Evolutionary conservation across 2,888 invertebrate species (phyloP), one percentile per base, ranked within the genome.

Genomic region (Ormyrus thymus): DNA sequence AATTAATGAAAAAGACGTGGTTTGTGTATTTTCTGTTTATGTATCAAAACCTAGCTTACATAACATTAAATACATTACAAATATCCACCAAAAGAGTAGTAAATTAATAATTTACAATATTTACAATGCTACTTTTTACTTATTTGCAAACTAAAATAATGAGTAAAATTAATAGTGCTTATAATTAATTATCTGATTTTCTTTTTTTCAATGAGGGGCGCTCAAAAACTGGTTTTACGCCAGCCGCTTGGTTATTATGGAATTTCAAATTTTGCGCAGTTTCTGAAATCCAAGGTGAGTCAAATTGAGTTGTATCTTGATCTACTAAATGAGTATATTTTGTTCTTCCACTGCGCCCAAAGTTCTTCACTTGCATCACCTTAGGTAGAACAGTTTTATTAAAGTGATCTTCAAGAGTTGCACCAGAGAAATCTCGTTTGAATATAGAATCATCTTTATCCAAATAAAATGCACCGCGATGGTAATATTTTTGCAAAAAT

Each of bases 331-430:
- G 99, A 0, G 99, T 99, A 91, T 99, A 99, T 88, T 99, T 99
- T 0, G 99, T 99, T 72, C 99, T 94, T 6, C 99, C 99, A 70
- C 99, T 98, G 2, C 99, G 95, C 10, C 99, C 99, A 90, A 99
- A 99, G 91, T 99, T 99, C 92, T 99, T 99, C 61, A 99, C 99
- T 93, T 99, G 99, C 99, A 99, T 99, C 84, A 99, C 99, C 92
- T 99, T 98, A 1, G 99, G 99, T 81, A 99, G 90, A 83, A 99
- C 96, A 48, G 98, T 98, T 91, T 99, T 99, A 89, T 99, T 98
- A 90, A 99, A 99, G 90, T 98, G 98, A 93, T 99, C 99, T 86
- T 99, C 99, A 86, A 99, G 91, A 0, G 99, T 99, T 0, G 98
- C 96, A 77, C 96, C 96, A 0, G 98, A 97, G 90, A 97, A 98